Base-by-base conservation (phyloP, 2,888 invertebrate genomes). In the Ptilodon capucinus region DNA sequence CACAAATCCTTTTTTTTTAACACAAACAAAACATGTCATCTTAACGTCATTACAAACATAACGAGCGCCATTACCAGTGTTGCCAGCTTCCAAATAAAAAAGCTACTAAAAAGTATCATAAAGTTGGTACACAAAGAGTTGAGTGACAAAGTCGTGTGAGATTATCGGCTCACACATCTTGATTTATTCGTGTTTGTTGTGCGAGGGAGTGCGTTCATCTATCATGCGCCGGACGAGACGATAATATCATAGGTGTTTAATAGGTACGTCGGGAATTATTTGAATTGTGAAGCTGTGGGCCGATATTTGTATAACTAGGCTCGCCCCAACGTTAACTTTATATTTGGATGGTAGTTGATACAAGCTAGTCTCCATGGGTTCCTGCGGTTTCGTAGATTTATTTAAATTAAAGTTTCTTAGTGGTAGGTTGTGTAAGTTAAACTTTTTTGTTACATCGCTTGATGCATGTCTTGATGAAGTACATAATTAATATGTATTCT, bases 131-230 rank as follows among this genome's bases (percentile, higher is more conserved):
- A 63, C 64, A 40, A 79, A 77, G 74, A 79, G 71, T 67, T 76
- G 74, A 81, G 79, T 79, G 82, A 81, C 82, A 80, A 79, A 79
- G 78, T 73, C 75, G 68, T 72, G 69, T 69, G 62, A 70, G 78
- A 79, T 79, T 77, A 82, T 84, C 83, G 60, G 49, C 57, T 60
- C 54, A 60, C 60, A 64, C 74, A 83, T 83, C 82, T 83, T 79
- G 81, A 81, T 81, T 80, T 77, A 79, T 82, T 76, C 71, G 65
- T 71, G 74, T 78, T 75, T 77, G 79, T 78, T 76, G 72, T 71
- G 68, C 65, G 64, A 71, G 70, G 63, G 60, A 73, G 69, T 77
- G 62, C 63, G 71, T 77, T 70, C 79, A 82, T 83, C 80, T 83
- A 79, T 82, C 81, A 82, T 81, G 63, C 44, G 58, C 38, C 44